Percentiles rank a stretch among this genome's conserved stretches.
Evolutionary conservation across 2,888 invertebrate species (phyloP).

Genomic region (Nipponacmea schrenckii): DNA sequence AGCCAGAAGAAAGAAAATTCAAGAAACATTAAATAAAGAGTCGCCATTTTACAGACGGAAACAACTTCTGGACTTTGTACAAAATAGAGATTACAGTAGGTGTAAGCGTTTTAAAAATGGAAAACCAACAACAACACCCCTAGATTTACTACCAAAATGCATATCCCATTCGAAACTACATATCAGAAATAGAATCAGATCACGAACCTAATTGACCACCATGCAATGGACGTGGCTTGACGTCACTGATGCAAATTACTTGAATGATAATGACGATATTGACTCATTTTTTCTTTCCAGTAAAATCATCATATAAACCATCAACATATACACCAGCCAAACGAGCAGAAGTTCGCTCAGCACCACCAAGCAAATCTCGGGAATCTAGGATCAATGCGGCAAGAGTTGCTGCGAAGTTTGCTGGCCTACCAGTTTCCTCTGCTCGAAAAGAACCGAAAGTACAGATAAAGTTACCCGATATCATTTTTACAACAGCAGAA

Average conservation of each 20-base stretch:
- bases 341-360: conserved; percentile 21
- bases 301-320: conserved; percentile 44
- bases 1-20: conserved; percentile 51
- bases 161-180: neutral
- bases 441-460: neutral
- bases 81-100: conserved; percentile 50
- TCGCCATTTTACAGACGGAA: conserved; percentile 50
- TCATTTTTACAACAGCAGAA: neutral
- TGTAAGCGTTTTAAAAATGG: neutral
- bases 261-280: too few relatives aligned
- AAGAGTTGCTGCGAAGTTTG: neutral
- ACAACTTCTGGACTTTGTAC: conserved; percentile 58
- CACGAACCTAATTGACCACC: too few relatives aligned
- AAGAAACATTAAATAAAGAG: conserved; percentile 48
- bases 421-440: neutral
- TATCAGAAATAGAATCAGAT: too few relatives aligned
- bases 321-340: conserved; percentile 38
- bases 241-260: too few relatives aligned
- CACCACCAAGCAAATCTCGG: conserved; percentile 18
- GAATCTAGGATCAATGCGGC: conserved; percentile 18
- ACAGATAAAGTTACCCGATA: neutral
- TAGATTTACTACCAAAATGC: neutral
- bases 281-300: conserved; percentile 32
- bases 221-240: too few relatives aligned
- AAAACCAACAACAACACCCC: neutral